These are phyloP conservation scores for Lagocephalus sceleratus DNA, from an alignment of 2,797 vertebrate species.

Conservation along the genomic window DNA sequence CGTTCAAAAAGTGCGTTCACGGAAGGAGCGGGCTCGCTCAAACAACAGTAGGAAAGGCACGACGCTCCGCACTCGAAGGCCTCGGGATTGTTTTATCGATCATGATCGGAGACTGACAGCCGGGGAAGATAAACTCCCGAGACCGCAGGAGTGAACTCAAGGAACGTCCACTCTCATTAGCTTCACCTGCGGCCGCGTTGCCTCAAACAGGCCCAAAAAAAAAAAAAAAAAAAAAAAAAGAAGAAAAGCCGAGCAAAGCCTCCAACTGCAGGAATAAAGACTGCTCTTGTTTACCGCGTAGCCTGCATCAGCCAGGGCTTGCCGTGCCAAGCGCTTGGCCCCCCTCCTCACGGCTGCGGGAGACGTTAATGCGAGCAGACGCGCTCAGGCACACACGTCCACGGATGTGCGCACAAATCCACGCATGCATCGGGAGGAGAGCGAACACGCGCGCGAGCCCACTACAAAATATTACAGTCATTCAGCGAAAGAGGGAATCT, in stretches of 20 bases:
- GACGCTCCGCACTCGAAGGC: not conserved
- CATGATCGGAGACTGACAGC: constrained; percentile 50
- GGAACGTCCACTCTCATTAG: constrained; percentile 62
- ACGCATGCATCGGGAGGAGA: constrained; percentile 2
- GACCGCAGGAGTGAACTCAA: constrained; percentile 59
- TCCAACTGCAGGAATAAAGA: constrained; percentile 50
- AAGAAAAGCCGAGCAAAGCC: constrained; percentile 31
- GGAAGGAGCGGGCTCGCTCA: constrained; percentile 1
- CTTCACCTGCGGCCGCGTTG: constrained; percentile 51
- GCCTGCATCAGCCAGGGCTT: constrained; percentile 37
- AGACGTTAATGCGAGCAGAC: constrained; percentile 64
- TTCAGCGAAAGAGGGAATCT: not conserved
- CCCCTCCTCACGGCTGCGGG: constrained; percentile 4
- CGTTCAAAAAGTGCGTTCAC: constrained; percentile 2
- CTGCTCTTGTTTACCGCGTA: constrained; percentile 56
- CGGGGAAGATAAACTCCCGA: constrained; percentile 50
- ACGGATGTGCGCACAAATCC: constrained; percentile 15
- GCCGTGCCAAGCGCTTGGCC: constrained; percentile 49
- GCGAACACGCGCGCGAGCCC: too few relatives aligned
- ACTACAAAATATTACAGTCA: constrained; percentile 3
- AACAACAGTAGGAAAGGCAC: constrained; percentile 12
- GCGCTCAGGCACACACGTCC: constrained; percentile 22
- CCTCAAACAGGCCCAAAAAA: constrained; percentile 28
- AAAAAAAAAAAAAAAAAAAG: constrained; percentile 6
- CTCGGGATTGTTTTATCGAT: constrained; percentile 52